These are phyloP conservation scores for Athalia rosae DNA, from an alignment of 2,888 invertebrate species.

Conservation along the genomic window DNA sequence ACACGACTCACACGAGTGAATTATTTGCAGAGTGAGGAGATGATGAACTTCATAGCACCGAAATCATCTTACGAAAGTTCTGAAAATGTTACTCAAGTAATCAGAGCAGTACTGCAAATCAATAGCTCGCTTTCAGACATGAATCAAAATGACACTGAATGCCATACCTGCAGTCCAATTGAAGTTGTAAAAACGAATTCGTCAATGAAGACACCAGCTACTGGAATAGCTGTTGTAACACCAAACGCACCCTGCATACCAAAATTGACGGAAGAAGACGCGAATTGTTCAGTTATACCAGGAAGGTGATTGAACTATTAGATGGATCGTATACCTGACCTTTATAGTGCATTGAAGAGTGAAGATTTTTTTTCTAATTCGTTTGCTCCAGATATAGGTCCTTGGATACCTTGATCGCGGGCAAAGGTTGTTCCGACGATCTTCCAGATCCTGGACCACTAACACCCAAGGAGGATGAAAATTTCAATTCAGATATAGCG, in stretches of 20 bases:
- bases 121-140: not conserved
- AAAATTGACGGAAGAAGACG: conserved; percentile 18
- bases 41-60: not conserved
- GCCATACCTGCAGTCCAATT: too few species aligned
- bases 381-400: conserved; percentile 8
- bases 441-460: conserved; percentile 20
- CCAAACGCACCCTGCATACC: conserved; percentile 4
- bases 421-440: not conserved
- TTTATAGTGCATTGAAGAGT: not conserved
- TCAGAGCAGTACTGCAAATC: not conserved
- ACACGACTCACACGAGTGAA: too few species aligned
- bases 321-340: not conserved
- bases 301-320: not conserved
- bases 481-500: not conserved
- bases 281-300: conserved; percentile 11
- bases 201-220: conserved; percentile 10
- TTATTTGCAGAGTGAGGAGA: not conserved
- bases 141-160: not conserved
- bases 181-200: not conserved
- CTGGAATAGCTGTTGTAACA: conserved; percentile 11
- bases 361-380: not conserved
- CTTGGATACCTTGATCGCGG: conserved; percentile 10
- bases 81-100: not conserved
- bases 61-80: not conserved
- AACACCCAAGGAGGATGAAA: conserved; percentile 8